Base-by-base conservation (phyloP, 37 sponge, comb jelly and placozoan genomes). In the Hexactinellida sp. region DNA sequence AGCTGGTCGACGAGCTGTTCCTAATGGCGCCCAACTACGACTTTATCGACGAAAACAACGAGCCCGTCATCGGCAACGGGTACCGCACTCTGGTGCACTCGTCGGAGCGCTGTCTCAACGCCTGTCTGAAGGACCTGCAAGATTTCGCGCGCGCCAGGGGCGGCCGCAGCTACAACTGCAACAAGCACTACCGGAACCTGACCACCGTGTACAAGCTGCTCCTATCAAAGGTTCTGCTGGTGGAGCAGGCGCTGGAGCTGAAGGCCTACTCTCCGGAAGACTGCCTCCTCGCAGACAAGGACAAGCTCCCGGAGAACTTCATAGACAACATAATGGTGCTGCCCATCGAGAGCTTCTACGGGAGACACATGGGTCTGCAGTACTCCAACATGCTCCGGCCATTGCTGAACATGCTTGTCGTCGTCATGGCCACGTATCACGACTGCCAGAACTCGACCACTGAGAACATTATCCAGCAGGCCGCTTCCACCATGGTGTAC, bases 401-500 rank as follows among this genome's bases (percentile, higher is more conserved):
- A 0, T 19, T 93, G 0, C 83, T 95, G 1, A 87, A 93, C 83
- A 86, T 85, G 55, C 38, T 95, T 21, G 87, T 82, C 0, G 55
- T 95, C 30, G 89, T 76, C 23, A 95, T 95, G 95, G 95, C 92
- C 1, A 90, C 95, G 25, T 93, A 93, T 82, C 92, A 92, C 71
- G 38, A 88, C 19, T 91, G 93, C 88, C 89, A 88, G 55, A 52
- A 38, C 34, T 55, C 84, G 28, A 84, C 82, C 55, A 90, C 85
- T 38, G 86, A 55, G 0, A 88, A 90, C 54, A 83, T 89, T 7
- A 38, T 90, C 37, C 84, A 86, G 54, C 87, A 90, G 86, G 55
- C 91, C 0, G 38, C 88, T 16, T 37, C 37, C 38, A 92, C 87
- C 25, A 32, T 89, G 0, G 25, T 76, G 36, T 84, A 89, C 23